A percentile compares a stretch with the other conserved stretches of the same genome.
phyloP scores from a whole-genome alignment of 2,113 vertebrate genomes.

The Cheilinus undulatus region DNA sequence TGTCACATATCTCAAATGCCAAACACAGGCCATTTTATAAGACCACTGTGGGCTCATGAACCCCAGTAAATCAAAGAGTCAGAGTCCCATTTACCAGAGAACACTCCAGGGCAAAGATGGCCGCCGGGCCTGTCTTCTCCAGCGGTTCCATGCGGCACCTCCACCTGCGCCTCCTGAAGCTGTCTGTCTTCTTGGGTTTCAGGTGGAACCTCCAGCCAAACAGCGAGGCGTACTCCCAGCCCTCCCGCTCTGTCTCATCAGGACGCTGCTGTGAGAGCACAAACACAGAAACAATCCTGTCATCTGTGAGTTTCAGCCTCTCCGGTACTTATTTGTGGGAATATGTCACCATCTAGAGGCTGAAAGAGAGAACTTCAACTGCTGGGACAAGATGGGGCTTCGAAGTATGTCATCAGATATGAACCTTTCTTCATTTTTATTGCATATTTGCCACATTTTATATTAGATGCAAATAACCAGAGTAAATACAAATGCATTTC shows the following conservation, averaged over 20 bases:
- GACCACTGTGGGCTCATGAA: too few relatives aligned
- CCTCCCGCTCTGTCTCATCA: slow-evolving; percentile 89
- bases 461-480: too few relatives aligned
- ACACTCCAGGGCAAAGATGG: slow-evolving; percentile 95
- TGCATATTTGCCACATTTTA: too few relatives aligned
- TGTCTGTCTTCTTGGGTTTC: slow-evolving; percentile 89
- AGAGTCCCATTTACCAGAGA: slow-evolving; percentile 84
- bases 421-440: too few relatives aligned
- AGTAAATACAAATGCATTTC: too few relatives aligned
- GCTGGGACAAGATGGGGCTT: not conserved
- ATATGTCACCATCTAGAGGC: slow-evolving; percentile 48
- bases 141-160: slow-evolving; percentile 94
- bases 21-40: too few relatives aligned
- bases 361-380: rapidly evolving
- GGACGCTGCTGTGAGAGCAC: slow-evolving; percentile 85
- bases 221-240: slow-evolving; percentile 97
- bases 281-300: slow-evolving; percentile 14
- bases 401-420: too few relatives aligned
- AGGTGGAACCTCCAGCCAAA: slow-evolving; percentile 97
- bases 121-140: slow-evolving; percentile 91
- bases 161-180: slow-evolving; percentile 93
- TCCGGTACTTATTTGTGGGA: slow-evolving; percentile 17
- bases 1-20: not conserved
- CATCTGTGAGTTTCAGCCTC: not conserved
- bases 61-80: not conserved